Evolutionary conservation across 2,113 vertebrate genomes (phyloP).

Genomic region (Lampris megalopsis): DNA sequence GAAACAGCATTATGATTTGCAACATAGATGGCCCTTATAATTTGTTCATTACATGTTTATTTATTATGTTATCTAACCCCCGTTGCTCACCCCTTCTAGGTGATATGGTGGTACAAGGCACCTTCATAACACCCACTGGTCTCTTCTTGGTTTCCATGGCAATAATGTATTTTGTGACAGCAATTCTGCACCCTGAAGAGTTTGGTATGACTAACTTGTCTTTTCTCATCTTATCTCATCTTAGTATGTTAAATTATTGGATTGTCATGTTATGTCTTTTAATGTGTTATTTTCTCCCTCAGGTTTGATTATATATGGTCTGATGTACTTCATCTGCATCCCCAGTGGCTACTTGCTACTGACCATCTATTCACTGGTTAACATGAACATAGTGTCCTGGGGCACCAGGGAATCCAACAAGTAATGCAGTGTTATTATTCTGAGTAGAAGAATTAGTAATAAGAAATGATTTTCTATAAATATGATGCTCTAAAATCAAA

Average conservation of each 20-base stretch:
- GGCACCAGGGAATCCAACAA: constrained; percentile 84
- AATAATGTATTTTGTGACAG: constrained; percentile 80
- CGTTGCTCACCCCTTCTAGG: constrained; percentile 57
- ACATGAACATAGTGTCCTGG: constrained; percentile 87
- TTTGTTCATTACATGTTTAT: too few species aligned
- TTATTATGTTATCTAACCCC: too few species aligned
- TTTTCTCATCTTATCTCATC: too few species aligned
- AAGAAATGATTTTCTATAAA: background rate
- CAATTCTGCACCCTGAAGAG: constrained; percentile 83
- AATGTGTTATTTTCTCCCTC: constrained; percentile 23
- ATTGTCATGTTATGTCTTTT: background rate
- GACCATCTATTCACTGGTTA: constrained; percentile 86
- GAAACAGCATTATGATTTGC: too few species aligned
- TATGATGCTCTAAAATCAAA: too few species aligned
- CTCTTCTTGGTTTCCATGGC: constrained; percentile 84
- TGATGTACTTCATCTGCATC: constrained; percentile 87
- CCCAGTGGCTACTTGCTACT: constrained; percentile 86
- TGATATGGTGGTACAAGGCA: constrained; percentile 81
- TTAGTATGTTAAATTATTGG: background rate
- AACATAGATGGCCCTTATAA: too few species aligned
- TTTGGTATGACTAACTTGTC: constrained; percentile 61
- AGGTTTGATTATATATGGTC: constrained; percentile 82
- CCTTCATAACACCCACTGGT: constrained; percentile 84
- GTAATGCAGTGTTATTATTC: constrained; percentile 46
- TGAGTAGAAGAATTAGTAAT: background rate